Conservation (phyloP, 2,113 vertebrate species). For the Cynocephalus volans region DNA sequence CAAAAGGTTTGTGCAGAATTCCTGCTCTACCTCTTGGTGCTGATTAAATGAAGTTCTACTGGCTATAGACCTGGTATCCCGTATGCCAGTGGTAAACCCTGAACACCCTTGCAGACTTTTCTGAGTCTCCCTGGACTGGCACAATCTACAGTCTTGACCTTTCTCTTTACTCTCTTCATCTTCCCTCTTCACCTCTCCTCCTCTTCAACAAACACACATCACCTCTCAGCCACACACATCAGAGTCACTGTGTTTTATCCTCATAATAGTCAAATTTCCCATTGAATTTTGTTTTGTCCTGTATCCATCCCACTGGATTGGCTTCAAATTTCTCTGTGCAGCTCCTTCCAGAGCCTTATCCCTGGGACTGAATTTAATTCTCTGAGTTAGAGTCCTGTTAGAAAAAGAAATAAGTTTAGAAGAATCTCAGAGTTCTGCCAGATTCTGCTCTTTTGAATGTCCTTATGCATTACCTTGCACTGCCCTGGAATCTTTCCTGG, state of each 20-base stretch:
- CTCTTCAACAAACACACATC: neutral
- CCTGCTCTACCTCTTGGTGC: neutral
- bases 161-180: neutral
- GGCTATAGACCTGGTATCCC: neutral
- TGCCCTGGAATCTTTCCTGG: neutral
- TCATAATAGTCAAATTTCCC: neutral
- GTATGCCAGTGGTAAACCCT: neutral
- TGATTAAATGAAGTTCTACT: neutral
- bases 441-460: neutral
- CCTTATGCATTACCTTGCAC: neutral
- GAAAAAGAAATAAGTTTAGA: neutral
- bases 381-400: neutral
- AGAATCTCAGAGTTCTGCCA: neutral
- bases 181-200: neutral
- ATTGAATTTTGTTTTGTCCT: neutral
- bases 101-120: neutral
- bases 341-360: neutral
- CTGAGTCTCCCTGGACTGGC: neutral
- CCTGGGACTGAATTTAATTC: neutral
- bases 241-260: neutral
- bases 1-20: neutral
- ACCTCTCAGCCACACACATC: neutral
- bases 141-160: neutral
- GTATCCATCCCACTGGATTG: neutral
- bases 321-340: neutral